Conservation (phyloP, 1,140 invertebrate genomes). For the Andrena cerasifolii region DNA sequence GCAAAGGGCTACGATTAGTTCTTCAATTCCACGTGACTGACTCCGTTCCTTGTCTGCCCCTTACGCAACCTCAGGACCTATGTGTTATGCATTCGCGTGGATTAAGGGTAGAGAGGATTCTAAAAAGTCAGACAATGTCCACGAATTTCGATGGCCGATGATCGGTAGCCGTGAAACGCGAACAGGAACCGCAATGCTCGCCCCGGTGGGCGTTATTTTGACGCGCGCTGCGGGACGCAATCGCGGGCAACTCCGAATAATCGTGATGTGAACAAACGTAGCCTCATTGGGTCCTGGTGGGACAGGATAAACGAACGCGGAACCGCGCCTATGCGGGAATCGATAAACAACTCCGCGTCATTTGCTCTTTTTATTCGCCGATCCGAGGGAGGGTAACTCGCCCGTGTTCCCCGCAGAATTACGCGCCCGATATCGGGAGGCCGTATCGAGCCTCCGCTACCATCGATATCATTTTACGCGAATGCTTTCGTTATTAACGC, state of each 20-base stretch:
- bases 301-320: not conserved
- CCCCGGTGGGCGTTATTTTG: too few relatives aligned
- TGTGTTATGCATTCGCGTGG: not conserved
- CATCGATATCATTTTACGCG: slow-evolving; percentile 15
- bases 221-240: too few relatives aligned
- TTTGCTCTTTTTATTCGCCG: slow-evolving; percentile 20
- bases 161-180: too few relatives aligned
- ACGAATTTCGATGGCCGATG: too few relatives aligned
- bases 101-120: not conserved
- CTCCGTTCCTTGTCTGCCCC: not conserved
- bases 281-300: too few relatives aligned
- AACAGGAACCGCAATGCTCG: too few relatives aligned
- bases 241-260: too few relatives aligned
- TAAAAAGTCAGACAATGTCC: not conserved
- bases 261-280: too few relatives aligned
- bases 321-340: slow-evolving; percentile 15
- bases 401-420: slow-evolving; percentile 7
- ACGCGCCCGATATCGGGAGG: slow-evolving; percentile 10
- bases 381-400: slow-evolving; percentile 1
- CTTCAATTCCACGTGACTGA: too few relatives aligned
- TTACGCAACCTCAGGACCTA: not conserved
- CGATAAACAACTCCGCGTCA: slow-evolving; percentile 25
- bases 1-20: too few relatives aligned
- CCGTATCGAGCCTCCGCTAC: not conserved
- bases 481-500: slow-evolving; percentile 13